Base-by-base conservation (phyloP, 2,888 invertebrate genomes). In the Acleris literana region DNA sequence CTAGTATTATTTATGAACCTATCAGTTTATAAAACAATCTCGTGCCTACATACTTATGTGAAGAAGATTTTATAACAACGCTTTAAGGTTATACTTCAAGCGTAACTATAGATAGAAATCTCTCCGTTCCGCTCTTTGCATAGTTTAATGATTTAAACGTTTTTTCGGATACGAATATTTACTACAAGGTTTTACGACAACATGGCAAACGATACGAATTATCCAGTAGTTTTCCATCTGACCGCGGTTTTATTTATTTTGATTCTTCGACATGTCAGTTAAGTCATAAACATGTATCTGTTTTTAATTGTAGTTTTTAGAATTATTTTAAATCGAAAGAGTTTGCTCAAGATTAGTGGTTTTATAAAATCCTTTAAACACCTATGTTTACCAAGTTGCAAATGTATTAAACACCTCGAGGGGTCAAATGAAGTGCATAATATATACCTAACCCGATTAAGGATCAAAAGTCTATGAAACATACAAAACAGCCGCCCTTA, bases 1-100 rank as follows among this genome's bases (percentile, higher is more conserved):
- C 53, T 51, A 46, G 55, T 53, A 75, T 78, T 76, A 81, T 79
- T 80, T 78, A 79, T 74, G 59, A 63, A 48, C 52, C 46, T 57
- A 51, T 60, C 48, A 54, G 58, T 64, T 44, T 29, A 59, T 46
- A 52, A 46, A 56, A 65, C 51, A 54, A 63, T 60, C 20, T 17
- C 48, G 13, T 62, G 22, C 25, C 22, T 49, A 49, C 17, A 13
- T 46, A n/a, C 46, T n/a, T 58, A 53, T 53, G 43, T 49, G 17
- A 53, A 54, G 54, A 49, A 25, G 57, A 57, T 57, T 57, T 46
- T 46, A 57, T 17, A 57, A 25, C 4, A 57, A 44, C 46, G 53
- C 48, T 54, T 54, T 39, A 58, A 43, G 54, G 49, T 55, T 54
- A 39, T 54, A 60, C 54, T 60, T 60, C 54, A 60, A 60, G 49